A percentile compares a stretch with the other conserved stretches of the same genome.
These are phyloP conservation scores for Drymonia ruficornis DNA, from an alignment of 2,888 invertebrate species.

Conservation along the genomic window DNA sequence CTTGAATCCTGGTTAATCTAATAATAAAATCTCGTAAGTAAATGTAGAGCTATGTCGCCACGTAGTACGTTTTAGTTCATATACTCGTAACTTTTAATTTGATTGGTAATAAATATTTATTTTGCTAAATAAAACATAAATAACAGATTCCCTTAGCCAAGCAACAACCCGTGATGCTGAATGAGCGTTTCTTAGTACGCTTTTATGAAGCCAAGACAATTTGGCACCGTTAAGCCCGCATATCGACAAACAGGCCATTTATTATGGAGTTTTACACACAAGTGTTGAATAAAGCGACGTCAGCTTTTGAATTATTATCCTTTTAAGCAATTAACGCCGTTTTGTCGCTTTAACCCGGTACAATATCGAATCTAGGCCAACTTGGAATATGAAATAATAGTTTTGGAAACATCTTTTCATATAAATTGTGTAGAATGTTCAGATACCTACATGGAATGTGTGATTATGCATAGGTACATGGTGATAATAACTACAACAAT, in stretches of 20 bases:
- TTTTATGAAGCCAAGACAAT: constrained; percentile 31
- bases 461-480: too few species aligned
- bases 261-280: neutral
- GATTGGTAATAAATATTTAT: too few species aligned
- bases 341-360: neutral
- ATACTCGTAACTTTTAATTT: too few species aligned
- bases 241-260: constrained; percentile 14
- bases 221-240: constrained; percentile 29
- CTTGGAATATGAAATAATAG: neutral
- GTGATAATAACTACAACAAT: too few species aligned
- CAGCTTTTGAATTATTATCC: neutral
- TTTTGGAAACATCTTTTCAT: too few species aligned
- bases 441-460: too few species aligned
- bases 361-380: neutral
- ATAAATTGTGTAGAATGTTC: too few species aligned
- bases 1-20: too few species aligned
- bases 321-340: neutral
- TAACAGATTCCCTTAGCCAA: constrained; percentile 29
- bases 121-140: constrained; percentile 7
- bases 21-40: too few species aligned
- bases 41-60: too few species aligned
- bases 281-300: neutral
- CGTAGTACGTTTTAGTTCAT: too few species aligned
- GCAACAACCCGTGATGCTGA: constrained; percentile 24
- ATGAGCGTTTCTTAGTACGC: constrained; percentile 19